Percentiles rank a stretch among this genome's conserved stretches.
phyloP scores from a whole-genome alignment of 1,140 invertebrate species.

The Gonioctena quinquepunctata region DNA sequence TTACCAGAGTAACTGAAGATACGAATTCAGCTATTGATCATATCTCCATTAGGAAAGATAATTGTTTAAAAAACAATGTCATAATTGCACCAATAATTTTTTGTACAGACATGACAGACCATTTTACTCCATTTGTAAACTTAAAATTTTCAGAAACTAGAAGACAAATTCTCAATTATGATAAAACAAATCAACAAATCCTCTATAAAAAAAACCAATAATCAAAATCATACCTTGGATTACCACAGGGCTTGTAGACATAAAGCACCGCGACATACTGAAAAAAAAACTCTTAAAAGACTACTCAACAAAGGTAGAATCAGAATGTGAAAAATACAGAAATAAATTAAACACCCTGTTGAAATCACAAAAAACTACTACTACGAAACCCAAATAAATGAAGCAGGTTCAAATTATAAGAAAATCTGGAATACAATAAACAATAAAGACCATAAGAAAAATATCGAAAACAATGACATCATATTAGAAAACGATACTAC shows the following conservation, averaged over 20 bases:
- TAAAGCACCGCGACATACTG: neutral
- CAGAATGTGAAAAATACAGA: neutral
- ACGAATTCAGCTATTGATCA: conserved; percentile 1
- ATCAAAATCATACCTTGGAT: conserved; percentile 2
- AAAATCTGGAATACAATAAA: conserved; percentile 6
- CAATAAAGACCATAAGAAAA: neutral
- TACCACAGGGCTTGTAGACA: neutral
- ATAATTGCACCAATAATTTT: neutral
- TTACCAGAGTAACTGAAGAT: neutral
- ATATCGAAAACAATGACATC: conserved; percentile 2
- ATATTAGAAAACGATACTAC: too few species aligned
- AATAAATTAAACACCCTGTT: conserved; percentile 1
- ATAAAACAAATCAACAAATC: too few species aligned
- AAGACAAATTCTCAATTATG: too few species aligned
- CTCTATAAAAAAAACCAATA: neutral
- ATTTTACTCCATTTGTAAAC: neutral
- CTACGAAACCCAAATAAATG: neutral
- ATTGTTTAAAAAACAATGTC: neutral
- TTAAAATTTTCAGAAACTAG: neutral
- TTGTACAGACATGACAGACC: neutral
- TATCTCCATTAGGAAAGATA: neutral
- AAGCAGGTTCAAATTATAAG: neutral
- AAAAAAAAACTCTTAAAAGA: neutral
- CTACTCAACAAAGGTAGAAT: neutral
- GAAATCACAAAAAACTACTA: neutral